Percentiles rank a stretch among this genome's conserved stretches.
Conservation (phyloP, 37 sponge, comb jelly and placozoan species). For the Corticium candelabrum region DNA sequence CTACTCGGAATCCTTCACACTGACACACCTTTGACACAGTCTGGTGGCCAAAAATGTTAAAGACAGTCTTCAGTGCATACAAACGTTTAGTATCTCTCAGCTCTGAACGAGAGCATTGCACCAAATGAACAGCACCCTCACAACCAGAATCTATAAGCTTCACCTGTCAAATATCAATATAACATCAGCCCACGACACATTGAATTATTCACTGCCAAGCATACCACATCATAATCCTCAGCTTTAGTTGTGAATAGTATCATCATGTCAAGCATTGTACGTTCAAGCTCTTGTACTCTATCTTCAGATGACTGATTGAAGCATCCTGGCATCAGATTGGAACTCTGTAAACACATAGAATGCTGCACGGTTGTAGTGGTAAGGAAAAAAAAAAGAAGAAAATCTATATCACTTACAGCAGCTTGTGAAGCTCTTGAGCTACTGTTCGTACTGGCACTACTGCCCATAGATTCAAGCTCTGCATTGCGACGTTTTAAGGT, state of each 20-base stretch:
- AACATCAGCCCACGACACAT: not conserved
- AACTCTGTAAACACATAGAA: no score
- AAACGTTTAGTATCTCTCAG: not conserved
- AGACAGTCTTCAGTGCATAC: not conserved
- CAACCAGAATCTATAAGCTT: not conserved
- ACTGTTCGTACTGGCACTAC: no score
- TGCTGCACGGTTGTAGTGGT: no score
- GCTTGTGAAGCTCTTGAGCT: no score
- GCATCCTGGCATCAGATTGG: no score
- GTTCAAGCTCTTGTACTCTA: not conserved
- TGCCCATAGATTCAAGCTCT: no score
- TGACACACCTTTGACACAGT: not conserved
- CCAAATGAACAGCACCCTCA: not conserved
- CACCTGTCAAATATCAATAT: not conserved
- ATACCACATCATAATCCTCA: conserved; percentile 59
- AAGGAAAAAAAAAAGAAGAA: no score
- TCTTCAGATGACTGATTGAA: not conserved
- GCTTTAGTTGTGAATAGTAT: conserved; percentile 55
- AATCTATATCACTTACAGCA: no score
- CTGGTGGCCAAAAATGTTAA: not conserved
- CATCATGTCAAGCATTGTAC: conserved; percentile 49
- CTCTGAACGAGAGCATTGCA: not conserved
- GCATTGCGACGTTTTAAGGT: no score
- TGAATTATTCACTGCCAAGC: not conserved
- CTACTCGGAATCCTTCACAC: no score